These are phyloP conservation scores for Chymomyza fuscimana DNA, from an alignment of 2,888 invertebrate genomes.

Conservation along the genomic window DNA sequence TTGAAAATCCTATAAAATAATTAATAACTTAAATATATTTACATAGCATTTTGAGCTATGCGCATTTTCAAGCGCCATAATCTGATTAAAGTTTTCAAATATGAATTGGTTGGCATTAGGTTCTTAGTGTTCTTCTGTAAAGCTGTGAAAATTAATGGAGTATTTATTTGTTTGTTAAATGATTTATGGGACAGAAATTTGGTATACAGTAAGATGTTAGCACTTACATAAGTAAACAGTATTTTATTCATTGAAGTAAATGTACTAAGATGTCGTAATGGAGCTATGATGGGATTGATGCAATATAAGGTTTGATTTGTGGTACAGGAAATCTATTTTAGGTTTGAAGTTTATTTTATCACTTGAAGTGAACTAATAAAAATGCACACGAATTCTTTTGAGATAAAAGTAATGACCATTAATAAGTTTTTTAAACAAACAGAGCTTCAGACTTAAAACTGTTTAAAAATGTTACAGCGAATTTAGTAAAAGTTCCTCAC, in stretches of 20 bases:
- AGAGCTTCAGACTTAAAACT: too few species aligned
- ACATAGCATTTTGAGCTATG: constrained; percentile 43
- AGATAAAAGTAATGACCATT: too few species aligned
- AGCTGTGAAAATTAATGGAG: constrained; percentile 71
- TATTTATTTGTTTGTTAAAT: constrained; percentile 69
- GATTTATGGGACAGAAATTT: constrained; percentile 57
- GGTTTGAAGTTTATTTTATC: too few species aligned
- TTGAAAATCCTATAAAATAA: constrained; percentile 55
- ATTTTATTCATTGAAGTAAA: too few species aligned
- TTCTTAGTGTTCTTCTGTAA: constrained; percentile 18
- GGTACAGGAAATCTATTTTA: too few species aligned
- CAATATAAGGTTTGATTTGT: neutral
- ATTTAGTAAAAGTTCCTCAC: too few species aligned
- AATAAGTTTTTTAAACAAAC: too few species aligned
- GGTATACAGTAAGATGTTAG: constrained; percentile 24
- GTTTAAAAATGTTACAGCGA: too few species aligned
- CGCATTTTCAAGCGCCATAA: constrained; percentile 43
- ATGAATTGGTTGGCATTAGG: constrained; percentile 57
- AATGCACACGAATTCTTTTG: too few species aligned
- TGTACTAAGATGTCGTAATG: neutral
- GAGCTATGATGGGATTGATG: neutral
- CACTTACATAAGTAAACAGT: neutral
- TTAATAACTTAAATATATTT: constrained; percentile 64
- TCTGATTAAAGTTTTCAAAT: constrained; percentile 64
- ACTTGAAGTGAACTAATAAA: too few species aligned